A percentile compares a stretch with the other conserved stretches of the same genome.
phyloP scores from a whole-genome alignment of 2,888 invertebrate species.

The Invenusta paracnida region DNA sequence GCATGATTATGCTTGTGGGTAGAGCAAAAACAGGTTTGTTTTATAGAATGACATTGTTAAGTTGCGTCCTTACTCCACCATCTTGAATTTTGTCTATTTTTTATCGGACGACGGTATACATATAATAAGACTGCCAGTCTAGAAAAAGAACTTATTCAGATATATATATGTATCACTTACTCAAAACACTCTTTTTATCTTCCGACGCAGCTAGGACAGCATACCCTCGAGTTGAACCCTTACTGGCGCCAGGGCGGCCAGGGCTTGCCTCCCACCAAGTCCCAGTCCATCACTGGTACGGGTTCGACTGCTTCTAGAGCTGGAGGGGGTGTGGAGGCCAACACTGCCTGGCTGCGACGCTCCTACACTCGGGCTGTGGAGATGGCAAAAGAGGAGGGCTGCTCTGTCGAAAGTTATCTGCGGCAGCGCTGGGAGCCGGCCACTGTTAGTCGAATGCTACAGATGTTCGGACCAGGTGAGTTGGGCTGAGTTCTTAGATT shows the following conservation, averaged over 20 bases:
- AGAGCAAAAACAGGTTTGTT: too few relatives aligned
- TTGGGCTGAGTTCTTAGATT: too few relatives aligned
- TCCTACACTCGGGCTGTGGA: not conserved
- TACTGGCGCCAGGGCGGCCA: not conserved
- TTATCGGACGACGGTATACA: too few relatives aligned
- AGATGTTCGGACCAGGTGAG: not conserved
- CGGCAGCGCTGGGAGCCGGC: not conserved
- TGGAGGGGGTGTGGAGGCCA: not conserved
- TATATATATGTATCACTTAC: too few relatives aligned
- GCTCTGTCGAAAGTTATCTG: not conserved
- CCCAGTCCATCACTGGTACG: not conserved
- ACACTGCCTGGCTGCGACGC: not conserved
- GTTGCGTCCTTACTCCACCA: too few relatives aligned
- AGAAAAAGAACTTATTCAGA: too few relatives aligned
- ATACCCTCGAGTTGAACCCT: not conserved
- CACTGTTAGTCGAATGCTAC: not conserved
- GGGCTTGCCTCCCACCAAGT: not conserved
- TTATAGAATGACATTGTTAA: too few relatives aligned
- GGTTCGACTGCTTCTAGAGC: not conserved
- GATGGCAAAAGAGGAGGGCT: not conserved
- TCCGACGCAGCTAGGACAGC: not conserved
- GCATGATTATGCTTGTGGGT: too few relatives aligned
- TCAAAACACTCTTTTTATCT: too few relatives aligned
- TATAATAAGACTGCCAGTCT: too few relatives aligned
- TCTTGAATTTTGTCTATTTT: too few relatives aligned